Evolutionary conservation across 1,140 invertebrate species (phyloP), one percentile per base, ranked within the genome.

Genomic region (Drosophila oshimai): DNA sequence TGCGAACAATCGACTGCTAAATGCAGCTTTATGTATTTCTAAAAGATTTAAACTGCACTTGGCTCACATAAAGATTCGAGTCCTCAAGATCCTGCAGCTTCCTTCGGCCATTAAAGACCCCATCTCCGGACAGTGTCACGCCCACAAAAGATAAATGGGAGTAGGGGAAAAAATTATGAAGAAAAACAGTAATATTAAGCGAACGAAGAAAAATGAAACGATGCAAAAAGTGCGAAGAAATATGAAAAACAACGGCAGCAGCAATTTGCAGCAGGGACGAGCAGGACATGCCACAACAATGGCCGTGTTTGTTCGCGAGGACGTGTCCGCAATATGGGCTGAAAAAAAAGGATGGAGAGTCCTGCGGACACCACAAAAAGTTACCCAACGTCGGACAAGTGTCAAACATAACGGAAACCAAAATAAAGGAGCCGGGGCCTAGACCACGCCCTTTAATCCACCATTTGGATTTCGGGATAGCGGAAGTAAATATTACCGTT

Each of bases 221-320:
- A 57, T 51, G 49, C 49, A 69, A 61, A 74, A 73, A 61, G 29
- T 50, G 41, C 18, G 54, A 54, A 34, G 28, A 58, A 77, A 29
- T 46, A 64, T 50, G 53, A 60, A 51, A 72, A 44, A 46, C 71
- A 70, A 74, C 51, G 44, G 45, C 41, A 53, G 53, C 54, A 72
- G 73, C 78, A 81, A 83, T 81, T 81, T 83, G 78, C 61, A 54
- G 74, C 69, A 64, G 70, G 79, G 78, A 74, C 78, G 76, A 64
- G 58, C 74, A 68, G 72, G 55, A 81, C 74, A 81, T 69, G 80
- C 68, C 79, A 61, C 69, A 81, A 81, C 78, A 81, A 81, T 83
- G 42, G 77, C 78, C 61, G 37, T 83, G 68, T 83, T 58, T 75
- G 68, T 58, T 55, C 62, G 65, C 60, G 46, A 58, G 65, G 54